These are phyloP conservation scores for Chrysopilus asiliformis DNA, from an alignment of 2,888 invertebrate species.

Conservation along the genomic window DNA sequence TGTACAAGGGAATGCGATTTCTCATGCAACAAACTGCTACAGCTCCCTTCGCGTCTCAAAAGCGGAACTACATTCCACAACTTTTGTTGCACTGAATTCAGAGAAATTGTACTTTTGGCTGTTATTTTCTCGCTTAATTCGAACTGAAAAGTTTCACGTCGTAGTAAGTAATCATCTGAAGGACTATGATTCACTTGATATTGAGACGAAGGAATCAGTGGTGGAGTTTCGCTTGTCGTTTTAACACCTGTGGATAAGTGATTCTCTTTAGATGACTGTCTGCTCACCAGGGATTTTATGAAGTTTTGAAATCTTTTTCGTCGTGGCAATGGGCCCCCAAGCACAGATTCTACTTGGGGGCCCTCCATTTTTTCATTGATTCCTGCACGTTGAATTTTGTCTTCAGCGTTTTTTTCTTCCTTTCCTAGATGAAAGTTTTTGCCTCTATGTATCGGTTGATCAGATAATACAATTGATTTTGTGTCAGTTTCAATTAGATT, in stretches of 20 bases:
- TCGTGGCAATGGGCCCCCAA: conserved; percentile 29
- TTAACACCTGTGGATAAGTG: too few species aligned
- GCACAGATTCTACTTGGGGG: too few species aligned
- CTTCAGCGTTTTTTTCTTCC: too few species aligned
- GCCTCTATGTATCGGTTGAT: conserved; percentile 20
- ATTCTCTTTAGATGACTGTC: conserved; percentile 24
- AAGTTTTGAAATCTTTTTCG: conserved; percentile 34
- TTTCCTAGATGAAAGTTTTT: too few species aligned
- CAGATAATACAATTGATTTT: too few species aligned
- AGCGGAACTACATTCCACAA: conserved; percentile 30
- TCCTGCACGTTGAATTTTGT: conserved; percentile 11
- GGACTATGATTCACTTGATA: conserved; percentile 33
- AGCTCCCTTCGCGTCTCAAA: conserved; percentile 33
- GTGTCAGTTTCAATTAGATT: too few species aligned
- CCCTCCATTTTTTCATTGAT: not conserved
- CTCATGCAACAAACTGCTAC: conserved; percentile 30
- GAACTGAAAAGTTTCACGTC: conserved; percentile 23
- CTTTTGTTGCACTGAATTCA: conserved; percentile 35
- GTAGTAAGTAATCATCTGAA: conserved; percentile 27
- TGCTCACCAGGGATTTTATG: conserved; percentile 32
- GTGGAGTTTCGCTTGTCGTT: conserved; percentile 8
- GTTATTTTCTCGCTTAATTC: conserved; percentile 12
- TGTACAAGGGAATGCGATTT: conserved; percentile 33
- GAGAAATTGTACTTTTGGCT: conserved; percentile 29
- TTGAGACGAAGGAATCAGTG: conserved; percentile 30